Evolutionary conservation across 2,113 vertebrate species (phyloP), one percentile per base, ranked within the genome.

Genomic region (Catagonus wagneri): DNA sequence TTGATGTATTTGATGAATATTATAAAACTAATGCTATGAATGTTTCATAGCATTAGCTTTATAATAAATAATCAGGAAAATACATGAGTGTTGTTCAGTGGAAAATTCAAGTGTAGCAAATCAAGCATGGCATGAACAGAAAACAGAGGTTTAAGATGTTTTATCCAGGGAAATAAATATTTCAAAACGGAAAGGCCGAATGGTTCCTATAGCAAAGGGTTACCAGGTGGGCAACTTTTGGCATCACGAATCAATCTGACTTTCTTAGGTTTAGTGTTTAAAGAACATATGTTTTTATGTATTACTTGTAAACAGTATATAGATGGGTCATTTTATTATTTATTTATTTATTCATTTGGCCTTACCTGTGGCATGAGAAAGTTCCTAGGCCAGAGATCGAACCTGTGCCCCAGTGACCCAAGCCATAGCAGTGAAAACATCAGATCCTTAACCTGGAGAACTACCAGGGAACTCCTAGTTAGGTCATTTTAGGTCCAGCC

Each of bases 51-150:
- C 29, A n/a, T 60, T 79, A 79, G 29, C 7, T 39, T 83, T 9
- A 88, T 34, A 84, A 88, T 75, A 75, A 90, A 83, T 20, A 65
- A 39, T 83, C 39, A 75, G 39, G 71, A 95, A 89, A 93, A 79
- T 32, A 32, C 32, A 29, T 44, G 22, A 14, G 15, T 54, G 23
- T 16, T 87, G 61, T 72, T 78, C 36, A 58, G 23, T 79, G 60
- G 76, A n/a, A 76, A 85, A 15, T 39, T 23, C 27, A 76, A 94
- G n/a, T 27, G 4, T n/a, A 16, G 7, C 34, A 63, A 87, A 20
- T 52, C 50, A 89, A 79, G 12, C 29, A 61, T 39, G 60, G 9
- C 25, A 27, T 58, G 5, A 69, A 19, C 34, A 36, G 32, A 85
- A 83, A 36, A 63, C 14, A 27, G 22, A 74, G 27, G 5, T 9